A percentile compares a stretch with the other conserved stretches of the same genome.
These are phyloP conservation scores for Cataglyphis cursor DNA, from an alignment of 2,888 invertebrate species.

Conservation along the genomic window DNA sequence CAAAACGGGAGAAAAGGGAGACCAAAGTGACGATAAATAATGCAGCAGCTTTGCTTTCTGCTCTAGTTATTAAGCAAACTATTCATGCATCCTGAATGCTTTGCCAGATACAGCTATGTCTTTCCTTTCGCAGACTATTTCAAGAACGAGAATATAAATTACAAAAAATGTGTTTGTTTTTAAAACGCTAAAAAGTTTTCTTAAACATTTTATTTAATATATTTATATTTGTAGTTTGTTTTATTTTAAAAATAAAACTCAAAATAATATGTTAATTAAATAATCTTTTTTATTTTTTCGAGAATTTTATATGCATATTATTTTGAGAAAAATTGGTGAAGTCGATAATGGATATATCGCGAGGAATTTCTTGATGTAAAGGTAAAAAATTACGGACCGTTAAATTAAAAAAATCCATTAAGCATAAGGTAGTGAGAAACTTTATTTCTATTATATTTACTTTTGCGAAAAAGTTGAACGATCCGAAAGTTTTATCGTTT, in stretches of 20 bases:
- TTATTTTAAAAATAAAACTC: neutral
- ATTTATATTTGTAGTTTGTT: neutral
- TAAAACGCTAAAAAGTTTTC: neutral
- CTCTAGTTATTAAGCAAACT: slow-evolving; percentile 58
- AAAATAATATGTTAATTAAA: neutral
- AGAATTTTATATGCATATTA: slow-evolving; percentile 1
- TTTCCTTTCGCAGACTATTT: neutral
- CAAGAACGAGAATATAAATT: neutral
- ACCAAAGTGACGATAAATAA: slow-evolving; percentile 58
- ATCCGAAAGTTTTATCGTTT: slow-evolving; percentile 22
- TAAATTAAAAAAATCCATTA: slow-evolving; percentile 27
- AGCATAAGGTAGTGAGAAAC: neutral
- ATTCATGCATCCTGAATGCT: slow-evolving; percentile 56
- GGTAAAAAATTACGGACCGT: neutral
- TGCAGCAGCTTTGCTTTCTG: slow-evolving; percentile 58
- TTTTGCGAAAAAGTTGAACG: slow-evolving; percentile 18
- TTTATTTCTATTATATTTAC: slow-evolving; percentile 17
- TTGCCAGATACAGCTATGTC: neutral
- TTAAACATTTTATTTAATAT: neutral
- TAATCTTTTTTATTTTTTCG: neutral
- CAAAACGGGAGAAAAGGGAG: slow-evolving; percentile 9
- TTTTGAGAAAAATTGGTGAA: neutral
- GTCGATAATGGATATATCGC: neutral
- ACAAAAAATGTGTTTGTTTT: neutral
- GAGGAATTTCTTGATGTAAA: neutral